Base-by-base conservation (phyloP, 2,888 invertebrate genomes). In the Drosophila stalkeri region DNA sequence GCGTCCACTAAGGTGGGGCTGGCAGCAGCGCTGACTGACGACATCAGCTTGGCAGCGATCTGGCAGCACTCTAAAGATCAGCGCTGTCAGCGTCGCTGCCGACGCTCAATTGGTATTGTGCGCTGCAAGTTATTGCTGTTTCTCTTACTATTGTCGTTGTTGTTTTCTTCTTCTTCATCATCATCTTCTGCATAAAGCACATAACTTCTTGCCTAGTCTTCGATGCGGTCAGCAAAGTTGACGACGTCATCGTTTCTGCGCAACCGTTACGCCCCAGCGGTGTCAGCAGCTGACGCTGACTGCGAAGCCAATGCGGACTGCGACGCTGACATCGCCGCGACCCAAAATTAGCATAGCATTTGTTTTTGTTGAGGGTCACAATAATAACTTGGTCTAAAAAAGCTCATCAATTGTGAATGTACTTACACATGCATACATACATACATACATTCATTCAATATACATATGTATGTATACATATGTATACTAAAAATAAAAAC, bases 1-100 rank as follows among this genome's bases (percentile, higher is more conserved):
- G 60, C 54, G 70, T 52, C 27, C 71, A 74, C 77, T 74, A 81
- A 84, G 86, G 84, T 86, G 86, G 83, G 84, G 84, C 86, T 80
- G 68, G 37, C 16, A 69, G 66, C 59, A 66, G 69, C 68, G 70
- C 61, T 47, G 47, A 64, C 63, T 77, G 75, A 77, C 75, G 75
- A 80, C 80, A 82, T 83, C 84, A 75, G 55, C 49, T 49, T 39
- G 60, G 72, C 60, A 54, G 44, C 46, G 63, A 63, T 63, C 41
- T 54, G 62, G 23, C 54, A 23, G 46, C 63, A 18, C 51, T 47
- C 56, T 64, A 62, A 20, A 83, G 83, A 82, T 82, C 82, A 77
- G 69, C 61, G 68, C 72, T 56, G 68, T 75, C 67, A 72, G 62
- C 78, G 67, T 67, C 72, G 55, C 71, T 65, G 62, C 44, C 55